phyloP scores from a whole-genome alignment of 2,113 vertebrate species.

The Chamaea fasciata region DNA sequence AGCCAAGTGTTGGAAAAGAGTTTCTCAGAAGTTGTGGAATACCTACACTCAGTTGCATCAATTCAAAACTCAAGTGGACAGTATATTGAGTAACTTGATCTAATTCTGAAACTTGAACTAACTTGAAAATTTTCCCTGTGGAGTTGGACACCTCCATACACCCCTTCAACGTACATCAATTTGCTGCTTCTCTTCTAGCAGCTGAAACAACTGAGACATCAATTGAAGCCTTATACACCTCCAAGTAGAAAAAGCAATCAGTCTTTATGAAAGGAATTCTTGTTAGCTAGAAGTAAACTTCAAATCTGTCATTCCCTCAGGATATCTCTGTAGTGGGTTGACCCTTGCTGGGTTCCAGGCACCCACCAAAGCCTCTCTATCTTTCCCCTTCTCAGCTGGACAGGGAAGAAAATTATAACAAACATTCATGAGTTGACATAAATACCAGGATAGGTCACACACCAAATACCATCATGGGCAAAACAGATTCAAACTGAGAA shows the following conservation, averaged over 20 bases:
- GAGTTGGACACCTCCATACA: background rate
- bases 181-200: rapidly evolving
- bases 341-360: background rate
- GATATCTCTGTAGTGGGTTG: background rate
- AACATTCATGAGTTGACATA: background rate
- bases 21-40: background rate
- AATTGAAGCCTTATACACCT: rapidly evolving
- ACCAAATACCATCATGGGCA: background rate
- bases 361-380: background rate
- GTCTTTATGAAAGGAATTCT: background rate
- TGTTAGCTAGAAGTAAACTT: background rate
- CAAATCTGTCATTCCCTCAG: background rate
- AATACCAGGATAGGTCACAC: background rate
- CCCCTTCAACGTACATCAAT: background rate
- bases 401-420: background rate
- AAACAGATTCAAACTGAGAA: background rate
- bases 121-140: background rate
- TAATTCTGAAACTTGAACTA: background rate
- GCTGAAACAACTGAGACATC: background rate
- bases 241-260: background rate
- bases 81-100: background rate
- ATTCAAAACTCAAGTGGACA: background rate
- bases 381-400: background rate
- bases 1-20: background rate
- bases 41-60: no score